These are phyloP conservation scores for Yoshiicerus persimilis DNA, from an alignment of 1,140 invertebrate species.

Conservation along the genomic window DNA sequence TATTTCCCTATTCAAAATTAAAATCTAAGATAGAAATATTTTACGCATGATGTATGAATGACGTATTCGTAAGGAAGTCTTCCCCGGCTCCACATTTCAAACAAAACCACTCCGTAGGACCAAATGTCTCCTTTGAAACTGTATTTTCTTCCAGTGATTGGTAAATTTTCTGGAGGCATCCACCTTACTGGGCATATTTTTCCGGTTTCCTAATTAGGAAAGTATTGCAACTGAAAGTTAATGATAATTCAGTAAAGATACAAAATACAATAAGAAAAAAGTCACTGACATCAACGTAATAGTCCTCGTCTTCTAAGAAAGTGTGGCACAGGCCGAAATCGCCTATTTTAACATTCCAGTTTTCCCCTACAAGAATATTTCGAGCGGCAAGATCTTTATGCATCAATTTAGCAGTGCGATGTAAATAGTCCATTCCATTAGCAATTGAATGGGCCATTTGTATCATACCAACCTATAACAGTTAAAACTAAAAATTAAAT, in stretches of 20 bases:
- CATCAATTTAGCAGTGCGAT: background rate
- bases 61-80: background rate
- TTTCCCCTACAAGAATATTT: background rate
- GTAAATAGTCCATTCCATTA: conserved; percentile 25
- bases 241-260: background rate
- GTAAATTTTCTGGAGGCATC: conserved; percentile 37
- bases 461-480: conserved; percentile 19
- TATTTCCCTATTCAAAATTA: background rate
- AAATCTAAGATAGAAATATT: background rate
- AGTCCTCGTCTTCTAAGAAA: background rate
- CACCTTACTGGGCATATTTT: conserved; percentile 21
- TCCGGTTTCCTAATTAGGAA: background rate
- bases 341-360: conserved; percentile 9
- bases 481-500: background rate
- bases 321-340: conserved; percentile 17
- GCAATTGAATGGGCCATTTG: background rate
- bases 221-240: too few relatives aligned
- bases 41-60: background rate
- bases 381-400: conserved; percentile 25
- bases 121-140: conserved; percentile 11
- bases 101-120: conserved; percentile 28
- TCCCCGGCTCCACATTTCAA: conserved; percentile 31
- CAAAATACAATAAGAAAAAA: background rate
- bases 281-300: background rate
- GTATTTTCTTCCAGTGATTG: background rate